Percentiles rank a stretch among this genome's conserved stretches.
Conservation (phyloP, 2,888 invertebrate genomes). For the Seira musarum region DNA sequence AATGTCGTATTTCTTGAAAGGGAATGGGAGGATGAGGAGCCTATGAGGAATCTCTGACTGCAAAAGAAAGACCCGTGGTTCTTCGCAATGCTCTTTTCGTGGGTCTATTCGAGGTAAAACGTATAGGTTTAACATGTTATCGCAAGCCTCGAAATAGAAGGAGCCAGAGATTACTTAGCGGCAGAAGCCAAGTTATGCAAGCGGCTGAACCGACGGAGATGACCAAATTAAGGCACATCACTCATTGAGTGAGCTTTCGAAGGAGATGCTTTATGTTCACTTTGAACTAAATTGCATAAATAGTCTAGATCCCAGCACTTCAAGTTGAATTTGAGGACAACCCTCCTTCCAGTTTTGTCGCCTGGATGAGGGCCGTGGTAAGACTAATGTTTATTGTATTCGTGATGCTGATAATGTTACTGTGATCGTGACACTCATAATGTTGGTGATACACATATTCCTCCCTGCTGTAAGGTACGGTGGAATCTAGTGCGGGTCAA, state of each 20-base stretch:
- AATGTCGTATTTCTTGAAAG: too few relatives aligned
- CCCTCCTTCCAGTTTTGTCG: too few relatives aligned
- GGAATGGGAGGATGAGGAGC: slow-evolving; percentile 44
- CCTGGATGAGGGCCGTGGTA: too few relatives aligned
- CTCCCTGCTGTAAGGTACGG: too few relatives aligned
- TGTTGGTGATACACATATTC: too few relatives aligned
- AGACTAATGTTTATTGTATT: too few relatives aligned
- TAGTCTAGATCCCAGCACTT: neutral
- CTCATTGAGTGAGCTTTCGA: too few relatives aligned
- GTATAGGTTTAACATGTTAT: slow-evolving; percentile 76
- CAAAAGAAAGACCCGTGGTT: slow-evolving; percentile 58
- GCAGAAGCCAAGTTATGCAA: neutral
- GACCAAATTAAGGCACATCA: slow-evolving; percentile 47
- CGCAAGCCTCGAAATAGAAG: slow-evolving; percentile 28
- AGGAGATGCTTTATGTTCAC: too few relatives aligned
- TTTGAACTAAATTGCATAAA: neutral
- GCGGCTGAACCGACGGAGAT: slow-evolving; percentile 41
- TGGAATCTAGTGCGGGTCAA: too few relatives aligned
- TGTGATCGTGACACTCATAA: too few relatives aligned
- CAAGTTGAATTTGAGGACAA: neutral
- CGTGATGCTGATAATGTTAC: too few relatives aligned
- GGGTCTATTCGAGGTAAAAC: slow-evolving; percentile 80
- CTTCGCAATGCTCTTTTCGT: slow-evolving; percentile 78
- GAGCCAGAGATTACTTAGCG: neutral
- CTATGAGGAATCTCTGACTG: slow-evolving; percentile 27